These are phyloP conservation scores for Nyctibius grandis DNA, from an alignment of 2,797 vertebrate species.

Conservation along the genomic window DNA sequence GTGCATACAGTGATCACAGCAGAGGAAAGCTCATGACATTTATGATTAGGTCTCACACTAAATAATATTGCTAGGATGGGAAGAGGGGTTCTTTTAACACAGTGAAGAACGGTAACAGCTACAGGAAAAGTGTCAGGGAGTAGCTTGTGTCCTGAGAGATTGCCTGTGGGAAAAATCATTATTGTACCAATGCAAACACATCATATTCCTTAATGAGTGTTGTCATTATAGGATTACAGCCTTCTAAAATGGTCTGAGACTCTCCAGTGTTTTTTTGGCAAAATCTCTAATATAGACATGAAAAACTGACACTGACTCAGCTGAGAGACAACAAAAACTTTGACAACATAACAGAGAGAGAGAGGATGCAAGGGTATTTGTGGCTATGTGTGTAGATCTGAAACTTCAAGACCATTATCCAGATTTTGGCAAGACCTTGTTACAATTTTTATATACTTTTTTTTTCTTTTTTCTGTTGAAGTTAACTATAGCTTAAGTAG, in stretches of 20 bases:
- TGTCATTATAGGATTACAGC: not conserved
- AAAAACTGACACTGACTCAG: not conserved
- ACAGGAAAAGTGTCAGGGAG: not conserved
- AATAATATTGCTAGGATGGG: not conserved
- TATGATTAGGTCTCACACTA: not conserved
- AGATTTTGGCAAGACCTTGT: not conserved
- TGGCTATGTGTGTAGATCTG: not conserved
- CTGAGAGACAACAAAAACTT: not conserved
- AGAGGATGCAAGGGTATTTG: not conserved
- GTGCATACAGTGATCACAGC: not conserved
- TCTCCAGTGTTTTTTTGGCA: not conserved
- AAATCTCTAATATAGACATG: not conserved
- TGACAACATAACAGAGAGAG: not conserved
- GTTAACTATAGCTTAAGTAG: not conserved
- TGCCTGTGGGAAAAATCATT: not conserved
- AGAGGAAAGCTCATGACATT: not conserved
- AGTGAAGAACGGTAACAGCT: not conserved
- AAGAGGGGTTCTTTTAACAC: not conserved
- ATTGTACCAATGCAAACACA: not conserved
- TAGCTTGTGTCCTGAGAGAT: not conserved
- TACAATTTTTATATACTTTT: not conserved
- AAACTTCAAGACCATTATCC: not conserved
- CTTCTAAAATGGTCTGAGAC: constrained; percentile 2
- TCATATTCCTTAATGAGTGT: not conserved
- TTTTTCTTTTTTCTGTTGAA: not conserved